These are phyloP conservation scores for Trogon melanurus DNA, from an alignment of 2,113 vertebrate genomes.

Conservation along the genomic window DNA sequence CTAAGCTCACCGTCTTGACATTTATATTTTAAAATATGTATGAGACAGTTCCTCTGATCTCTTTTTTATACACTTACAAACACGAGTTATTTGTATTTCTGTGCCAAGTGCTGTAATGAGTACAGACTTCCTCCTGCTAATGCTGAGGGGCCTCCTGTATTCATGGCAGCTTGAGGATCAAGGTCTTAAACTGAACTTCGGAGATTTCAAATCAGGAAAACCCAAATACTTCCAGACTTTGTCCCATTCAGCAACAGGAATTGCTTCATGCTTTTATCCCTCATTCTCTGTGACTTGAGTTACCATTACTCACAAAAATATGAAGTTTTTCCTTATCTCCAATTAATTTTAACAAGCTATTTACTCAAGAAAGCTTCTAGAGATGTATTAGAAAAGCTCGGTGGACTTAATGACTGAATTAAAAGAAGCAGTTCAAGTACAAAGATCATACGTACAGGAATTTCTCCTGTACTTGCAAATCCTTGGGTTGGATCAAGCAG, in stretches of 20 bases:
- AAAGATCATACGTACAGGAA: not conserved
- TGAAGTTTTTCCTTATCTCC: not conserved
- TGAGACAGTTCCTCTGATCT: slow-evolving; percentile 50
- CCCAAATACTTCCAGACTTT: not conserved
- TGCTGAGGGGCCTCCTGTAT: not conserved
- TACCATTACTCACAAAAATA: not conserved
- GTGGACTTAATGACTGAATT: not conserved
- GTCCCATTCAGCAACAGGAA: not conserved
- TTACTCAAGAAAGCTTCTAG: not conserved
- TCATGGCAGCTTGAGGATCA: not conserved
- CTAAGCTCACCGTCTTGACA: slow-evolving; percentile 26
- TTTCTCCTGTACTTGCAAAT: not conserved
- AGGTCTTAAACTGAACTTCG: not conserved
- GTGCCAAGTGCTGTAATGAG: not conserved
- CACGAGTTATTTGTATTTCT: slow-evolving; percentile 17
- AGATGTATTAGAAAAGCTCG: not conserved
- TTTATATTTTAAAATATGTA: slow-evolving; percentile 51
- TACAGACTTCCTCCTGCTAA: not conserved
- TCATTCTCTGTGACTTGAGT: not conserved
- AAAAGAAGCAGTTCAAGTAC: not conserved
- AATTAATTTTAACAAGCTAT: not conserved
- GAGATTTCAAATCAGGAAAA: not conserved
- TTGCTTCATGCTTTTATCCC: not conserved
- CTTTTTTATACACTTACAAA: not conserved
- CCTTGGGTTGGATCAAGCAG: not conserved